Evolutionary conservation across 2,888 invertebrate genomes (phyloP).

Genomic region (Drosophila buzzatii): DNA sequence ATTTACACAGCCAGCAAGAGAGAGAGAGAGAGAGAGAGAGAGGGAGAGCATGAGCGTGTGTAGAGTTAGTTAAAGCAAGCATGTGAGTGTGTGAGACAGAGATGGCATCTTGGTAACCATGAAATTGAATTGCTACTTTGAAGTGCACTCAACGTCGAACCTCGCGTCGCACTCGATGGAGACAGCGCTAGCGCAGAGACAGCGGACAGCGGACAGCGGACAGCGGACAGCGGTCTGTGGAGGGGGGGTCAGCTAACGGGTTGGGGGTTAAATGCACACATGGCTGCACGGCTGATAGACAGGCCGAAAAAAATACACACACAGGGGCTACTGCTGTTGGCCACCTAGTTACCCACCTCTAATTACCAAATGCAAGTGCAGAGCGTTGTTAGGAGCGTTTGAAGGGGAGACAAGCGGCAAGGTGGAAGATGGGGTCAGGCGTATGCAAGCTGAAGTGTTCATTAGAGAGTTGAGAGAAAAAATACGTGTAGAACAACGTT

Average conservation of each 20-base stretch:
- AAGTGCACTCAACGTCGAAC: conserved; percentile 78
- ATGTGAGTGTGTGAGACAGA: conserved; percentile 4
- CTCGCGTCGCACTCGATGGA: conserved; percentile 22
- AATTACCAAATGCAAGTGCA: conserved; percentile 70
- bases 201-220: neutral
- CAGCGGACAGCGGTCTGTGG: too few species aligned
- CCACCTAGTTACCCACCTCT: conserved; percentile 75
- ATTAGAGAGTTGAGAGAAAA: conserved; percentile 41
- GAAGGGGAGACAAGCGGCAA: too few species aligned
- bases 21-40: neutral
- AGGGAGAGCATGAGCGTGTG: neutral
- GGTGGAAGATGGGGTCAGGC: neutral
- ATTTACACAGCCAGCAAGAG: conserved; percentile 51
- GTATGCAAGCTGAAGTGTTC: conserved; percentile 42
- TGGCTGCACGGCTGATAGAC: conserved; percentile 74
- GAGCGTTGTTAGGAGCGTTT: conserved; percentile 35
- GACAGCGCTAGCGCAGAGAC: neutral
- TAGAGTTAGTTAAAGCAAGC: conserved; percentile 1
- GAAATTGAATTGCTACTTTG: conserved; percentile 83
- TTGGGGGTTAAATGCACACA: conserved; percentile 74
- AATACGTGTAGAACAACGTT: neutral
- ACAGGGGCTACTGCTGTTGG: conserved; percentile 38
- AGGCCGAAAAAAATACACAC: conserved; percentile 13
- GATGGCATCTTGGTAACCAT: conserved; percentile 66
- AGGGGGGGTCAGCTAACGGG: conserved; percentile 12